A percentile compares a stretch with the other conserved stretches of the same genome.
Conservation (phyloP, 2,888 invertebrate species). For the Caenorhabditis zanzibari region DNA sequence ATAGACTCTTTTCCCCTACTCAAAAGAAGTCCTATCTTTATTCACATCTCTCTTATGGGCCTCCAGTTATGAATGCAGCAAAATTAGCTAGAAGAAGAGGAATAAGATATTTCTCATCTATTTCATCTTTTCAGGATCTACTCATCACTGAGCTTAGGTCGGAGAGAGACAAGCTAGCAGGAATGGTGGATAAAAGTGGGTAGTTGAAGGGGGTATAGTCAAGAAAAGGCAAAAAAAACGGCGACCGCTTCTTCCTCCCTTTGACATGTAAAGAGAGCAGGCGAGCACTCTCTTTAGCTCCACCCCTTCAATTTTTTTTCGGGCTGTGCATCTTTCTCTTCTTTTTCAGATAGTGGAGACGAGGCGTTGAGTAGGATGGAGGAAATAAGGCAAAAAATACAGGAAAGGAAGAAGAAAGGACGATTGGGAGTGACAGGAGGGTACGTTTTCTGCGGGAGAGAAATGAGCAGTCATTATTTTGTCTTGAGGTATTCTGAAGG, state of each 20-base stretch:
- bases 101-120: background rate
- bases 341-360: constrained; percentile 64
- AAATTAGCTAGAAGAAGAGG: constrained; percentile 11
- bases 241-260: constrained; percentile 36
- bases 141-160: constrained; percentile 59
- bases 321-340: background rate
- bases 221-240: background rate
- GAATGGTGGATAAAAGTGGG: constrained; percentile 65
- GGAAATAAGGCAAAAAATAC: constrained; percentile 79
- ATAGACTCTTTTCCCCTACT: background rate
- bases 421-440: constrained; percentile 70
- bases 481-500: background rate
- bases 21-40: background rate
- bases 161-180: constrained; percentile 60
- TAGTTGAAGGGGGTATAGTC: background rate
- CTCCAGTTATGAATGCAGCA: background rate
- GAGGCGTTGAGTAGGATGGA: constrained; percentile 76
- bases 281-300: constrained; percentile 2
- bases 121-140: constrained; percentile 48
- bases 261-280: constrained; percentile 58
- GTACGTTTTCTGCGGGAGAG: constrained; percentile 24
- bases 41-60: background rate
- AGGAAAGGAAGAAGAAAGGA: constrained; percentile 77
- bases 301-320: background rate
- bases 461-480: constrained; percentile 1